Base-by-base conservation (phyloP, 1,140 invertebrate genomes). In the Meteorus sp. region DNA sequence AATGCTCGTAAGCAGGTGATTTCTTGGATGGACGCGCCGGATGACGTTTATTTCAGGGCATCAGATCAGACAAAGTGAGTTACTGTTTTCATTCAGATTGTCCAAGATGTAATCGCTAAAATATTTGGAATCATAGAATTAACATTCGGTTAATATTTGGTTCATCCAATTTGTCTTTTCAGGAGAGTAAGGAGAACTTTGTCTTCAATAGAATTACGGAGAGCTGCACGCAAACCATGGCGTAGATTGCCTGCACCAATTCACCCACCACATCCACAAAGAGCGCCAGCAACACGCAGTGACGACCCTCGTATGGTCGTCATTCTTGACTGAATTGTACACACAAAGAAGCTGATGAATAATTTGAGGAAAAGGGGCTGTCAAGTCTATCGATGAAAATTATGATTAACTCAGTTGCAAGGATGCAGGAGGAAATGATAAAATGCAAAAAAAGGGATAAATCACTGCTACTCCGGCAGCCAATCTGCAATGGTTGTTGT, bases 1-100 rank as follows among this genome's bases (percentile, higher is more conserved):
- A 85, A 85, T 52, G 85, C 84, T 4, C 85, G 91, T 11, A 93
- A 94, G 70, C 93, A 94, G 81, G 92, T 95, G 43, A 94, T 97
- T 70, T 96, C 93, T 70, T 97, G 94, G 94, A 94, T 96, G 88
- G 95, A 98, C 81, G 95, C 95, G 43, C 95, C 95, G 3, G 95
- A 98, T 79, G 95, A 98, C 81, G 89, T 97, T 50, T 98, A 95
- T 79, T 98, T 97, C 82, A 86, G 92, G 71, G 92, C 93, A 60
- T 94, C 91, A 29, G 90, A 93, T 67, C 83, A 85, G 68, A 93
- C 91, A 69, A 97, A 93, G 94, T 96, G 82, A 85, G 88, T 83
- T 58, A 55, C 45, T 29, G 2, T 31, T 41, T 33, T 25, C 9
- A 9, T 13, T 44, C 33, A 25, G 6, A 22, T 22, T 19, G 15